Evolutionary conservation across 2,113 vertebrate species (phyloP), one percentile per base, ranked within the genome.

Genomic region (Forbesichthys papilliferus): DNA sequence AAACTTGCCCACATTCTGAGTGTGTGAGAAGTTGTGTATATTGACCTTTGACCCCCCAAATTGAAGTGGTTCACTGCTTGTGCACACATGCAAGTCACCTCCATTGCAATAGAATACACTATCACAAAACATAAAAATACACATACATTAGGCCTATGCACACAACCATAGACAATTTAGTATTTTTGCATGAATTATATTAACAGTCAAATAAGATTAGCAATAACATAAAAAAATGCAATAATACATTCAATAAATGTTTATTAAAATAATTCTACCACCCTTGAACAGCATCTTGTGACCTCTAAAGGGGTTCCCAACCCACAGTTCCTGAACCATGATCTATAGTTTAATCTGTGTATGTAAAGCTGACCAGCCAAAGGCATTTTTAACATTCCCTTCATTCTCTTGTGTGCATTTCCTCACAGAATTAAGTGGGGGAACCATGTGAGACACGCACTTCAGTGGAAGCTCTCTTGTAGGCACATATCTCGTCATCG

Each of bases 381-480:
- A 3, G 18, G 12, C 72, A 75, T 81, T 80, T 78, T 64, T 8
- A 52, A 73, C 48, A 85, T 83, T n/a, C 81, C 61, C 49, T 51
- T 18, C 34, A 46, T 64, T 36, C 34, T 61, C 36, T 55, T 73
- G 63, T 49, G 63, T 59, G 62, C 48, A 34, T 11, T 9, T 42
- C 36, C 58, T 64, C 16, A 48, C 73, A 79, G 77, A 84, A 74
- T 60, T 66, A 84, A 48, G 63, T 70, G 70, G 71, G 78, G 72
- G 58, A 20, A 70, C 33, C 36, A 66, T 73, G 57, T 71, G 63
- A 78, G 81, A 72, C 67, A 75, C 76, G 75, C 55, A 73, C 55
- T 20, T 63, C 34, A 42, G 14, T 4, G 0, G 27, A 78, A 58
- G 48, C 64, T 33, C 48, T 66, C 51, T 51, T 66, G 67, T 68